Base-by-base conservation (phyloP, 2,888 invertebrate species). In the Meghimatium bilineatum region DNA sequence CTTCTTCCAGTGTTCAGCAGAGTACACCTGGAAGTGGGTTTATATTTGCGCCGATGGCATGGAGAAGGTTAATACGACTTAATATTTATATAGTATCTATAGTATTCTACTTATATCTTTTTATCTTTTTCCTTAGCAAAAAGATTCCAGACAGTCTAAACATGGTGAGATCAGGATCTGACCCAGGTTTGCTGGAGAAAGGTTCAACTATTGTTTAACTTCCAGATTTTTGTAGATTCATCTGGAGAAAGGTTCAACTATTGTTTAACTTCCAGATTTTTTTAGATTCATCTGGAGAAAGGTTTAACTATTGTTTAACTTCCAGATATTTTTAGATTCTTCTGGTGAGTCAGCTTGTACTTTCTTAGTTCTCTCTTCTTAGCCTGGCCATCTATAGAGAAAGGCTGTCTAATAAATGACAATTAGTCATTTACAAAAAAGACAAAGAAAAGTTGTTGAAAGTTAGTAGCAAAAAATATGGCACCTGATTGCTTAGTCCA, bases 81-180 rank as follows among this genome's bases (percentile, higher is more conserved):
- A 17, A 56, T 20, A 20, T 56, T 14, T 56, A 20, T 56, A 56
- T 17, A 3, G 23, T 56, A 56, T 56, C 17, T 20, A 56, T 10
- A 20, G 17, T 56, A 10, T 20, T 23, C 8, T 14, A 56, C 20
- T 14, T 56, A 17, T 12, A 20, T 12, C 26, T 8, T n/a, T 63
- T 63, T 72, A 20, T 29, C 10, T 72, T 29, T 44, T 44, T 72
- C 1, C 44, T 56, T 38, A 69, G 77, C 76, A 29, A 72, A 63
- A 85, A 87, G 66, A 86, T 86, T 66, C 84, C 77, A 52, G 56
- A 84, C 60, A 78, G 78, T 29, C 84, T 83, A 85, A 86, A 79
- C 29, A 77, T 83, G 26, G 34, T 87, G 14, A 86, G 89, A 78
- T 88, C 89, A 20, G 89, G 88, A 74, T 88, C 88, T 0, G 89